Evolutionary conservation across 2,113 vertebrate genomes (phyloP), one percentile per base, ranked within the genome.

Genomic region (Dromiciops gliroides): DNA sequence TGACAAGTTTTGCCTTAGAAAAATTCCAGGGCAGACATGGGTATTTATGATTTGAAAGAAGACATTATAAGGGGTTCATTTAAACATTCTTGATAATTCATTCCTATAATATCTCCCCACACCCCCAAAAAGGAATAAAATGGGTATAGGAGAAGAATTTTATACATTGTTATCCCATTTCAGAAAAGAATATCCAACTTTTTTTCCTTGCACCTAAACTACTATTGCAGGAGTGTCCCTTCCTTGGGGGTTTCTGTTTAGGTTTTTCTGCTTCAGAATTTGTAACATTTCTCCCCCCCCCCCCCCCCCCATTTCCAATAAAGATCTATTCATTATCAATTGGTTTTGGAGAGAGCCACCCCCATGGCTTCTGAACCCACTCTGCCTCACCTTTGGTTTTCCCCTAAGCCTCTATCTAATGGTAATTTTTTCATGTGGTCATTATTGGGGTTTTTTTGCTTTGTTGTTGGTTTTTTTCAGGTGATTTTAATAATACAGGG

Each of bases 401-500:
- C 48, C 48, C 12, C 28, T 49, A 44, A 89, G 83, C 47, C 50
- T 44, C 92, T 92, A 93, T 52, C n/a, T 51, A 44, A 0, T 48
- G 19, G 47, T 47, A 52, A 89, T 47, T 48, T 91, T 92, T 22
- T 93, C 53, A 75, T 93, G 95, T 37, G 5, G 6, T 97, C 97
- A 96, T 98, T 97, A 96, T 56, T 97, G 83, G 93, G 94, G n/a
- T 44, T 83, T 83, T 83, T 95, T 92, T 95, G 83, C 37, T 23
- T 93, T 96, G 3, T 95, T 95, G 60, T 37, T 96, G 52, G 8
- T 50, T 47, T 50, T 95, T 94, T 92, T 37, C 94, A 99, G 99
- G 98, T 51, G 98, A 98, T 92, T 98, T 98, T 96, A 91, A 94
- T 96, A 98, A 90, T 96, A 56, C 96, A 93, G 98, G 98, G 96